Conservation (phyloP, 1,140 invertebrate genomes). For the Cydia pomonella region DNA sequence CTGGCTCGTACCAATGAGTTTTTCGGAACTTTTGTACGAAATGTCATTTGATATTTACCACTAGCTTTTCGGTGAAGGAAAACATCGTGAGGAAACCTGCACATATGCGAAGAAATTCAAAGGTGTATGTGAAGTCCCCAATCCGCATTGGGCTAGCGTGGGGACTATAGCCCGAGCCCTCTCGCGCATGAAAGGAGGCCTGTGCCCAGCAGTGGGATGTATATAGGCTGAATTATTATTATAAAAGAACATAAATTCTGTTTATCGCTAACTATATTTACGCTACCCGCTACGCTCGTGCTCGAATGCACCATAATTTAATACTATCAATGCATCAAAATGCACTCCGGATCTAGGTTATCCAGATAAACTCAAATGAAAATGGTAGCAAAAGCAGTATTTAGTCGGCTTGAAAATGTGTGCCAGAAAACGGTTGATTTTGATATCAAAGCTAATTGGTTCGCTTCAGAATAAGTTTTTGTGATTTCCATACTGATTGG, state of each 20-base stretch:
- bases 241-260: not conserved
- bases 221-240: no score
- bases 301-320: not conserved
- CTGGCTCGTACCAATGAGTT: no score
- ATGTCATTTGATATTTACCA: no score
- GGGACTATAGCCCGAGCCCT: no score
- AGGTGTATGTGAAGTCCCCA: no score
- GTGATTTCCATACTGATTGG: not conserved
- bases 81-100: no score
- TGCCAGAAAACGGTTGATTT: not conserved
- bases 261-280: conserved; percentile 1
- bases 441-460: not conserved
- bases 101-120: no score
- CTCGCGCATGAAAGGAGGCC: no score
- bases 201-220: no score
- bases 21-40: no score
- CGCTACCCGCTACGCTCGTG: conserved; percentile 7
- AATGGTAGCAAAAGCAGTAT: conserved; percentile 10
- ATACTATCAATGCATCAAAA: conserved; percentile 26
- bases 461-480: not conserved
- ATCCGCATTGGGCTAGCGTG: no score
- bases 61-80: no score
- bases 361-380: conserved; percentile 25
- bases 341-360: conserved; percentile 21
- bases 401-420: conserved; percentile 19